phyloP scores from a whole-genome alignment of 2,113 vertebrate species.

The Phocoena phocoena region DNA sequence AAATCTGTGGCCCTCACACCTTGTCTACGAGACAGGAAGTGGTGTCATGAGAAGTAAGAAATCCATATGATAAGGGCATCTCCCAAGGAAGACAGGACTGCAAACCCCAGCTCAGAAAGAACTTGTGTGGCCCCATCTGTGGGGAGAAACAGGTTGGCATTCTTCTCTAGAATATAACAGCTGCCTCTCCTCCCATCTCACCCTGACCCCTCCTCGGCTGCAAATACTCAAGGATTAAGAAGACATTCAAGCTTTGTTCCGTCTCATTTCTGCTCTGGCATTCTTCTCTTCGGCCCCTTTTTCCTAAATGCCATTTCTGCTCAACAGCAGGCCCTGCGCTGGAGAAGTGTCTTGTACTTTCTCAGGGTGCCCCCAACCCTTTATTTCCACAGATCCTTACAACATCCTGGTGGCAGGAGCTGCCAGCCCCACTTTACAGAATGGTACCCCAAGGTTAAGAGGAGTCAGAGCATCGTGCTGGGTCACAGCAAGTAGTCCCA shows the following conservation, averaged over 20 bases:
- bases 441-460: neutral
- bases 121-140: conserved; percentile 62
- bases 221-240: conserved; percentile 78
- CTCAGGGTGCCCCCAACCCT: neutral
- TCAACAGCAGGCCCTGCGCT: neutral
- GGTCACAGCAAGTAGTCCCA: neutral
- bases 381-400: neutral
- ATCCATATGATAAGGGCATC: neutral
- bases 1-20: neutral
- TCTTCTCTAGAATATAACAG: conserved; percentile 73
- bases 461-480: neutral
- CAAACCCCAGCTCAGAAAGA: conserved; percentile 47
- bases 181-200: conserved; percentile 70
- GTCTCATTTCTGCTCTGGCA: conserved; percentile 73
- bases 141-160: conserved; percentile 75
- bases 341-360: neutral
- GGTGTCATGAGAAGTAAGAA: neutral
- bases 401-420: neutral
- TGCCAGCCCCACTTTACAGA: neutral
- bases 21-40: neutral
- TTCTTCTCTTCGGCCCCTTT: conserved; percentile 64
- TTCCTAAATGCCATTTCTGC: conserved; percentile 57
- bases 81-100: neutral
- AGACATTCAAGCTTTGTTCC: conserved; percentile 78
- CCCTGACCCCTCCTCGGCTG: conserved; percentile 63